A percentile compares a stretch with the other conserved stretches of the same genome.
phyloP scores from a whole-genome alignment of 2,888 invertebrate genomes.

The Pammene aurita region DNA sequence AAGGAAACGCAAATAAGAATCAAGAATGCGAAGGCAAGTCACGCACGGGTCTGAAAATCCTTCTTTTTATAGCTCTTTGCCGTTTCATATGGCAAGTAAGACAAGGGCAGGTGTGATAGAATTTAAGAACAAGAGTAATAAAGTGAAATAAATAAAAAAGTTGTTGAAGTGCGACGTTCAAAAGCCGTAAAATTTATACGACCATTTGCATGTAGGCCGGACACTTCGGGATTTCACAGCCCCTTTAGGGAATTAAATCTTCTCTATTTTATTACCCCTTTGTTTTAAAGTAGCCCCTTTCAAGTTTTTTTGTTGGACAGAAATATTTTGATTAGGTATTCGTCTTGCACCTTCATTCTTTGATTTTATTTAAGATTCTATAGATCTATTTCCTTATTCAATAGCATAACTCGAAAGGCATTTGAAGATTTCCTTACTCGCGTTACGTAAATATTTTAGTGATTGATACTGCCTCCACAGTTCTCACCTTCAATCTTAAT shows the following conservation, averaged over 20 bases:
- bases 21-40: slow-evolving; percentile 35
- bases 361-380: too few relatives aligned
- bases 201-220: slow-evolving; percentile 45
- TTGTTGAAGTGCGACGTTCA: slow-evolving; percentile 42
- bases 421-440: too few relatives aligned
- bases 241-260: slow-evolving; percentile 44
- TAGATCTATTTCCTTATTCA: too few relatives aligned
- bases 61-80: slow-evolving; percentile 36
- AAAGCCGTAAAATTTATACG: slow-evolving; percentile 46
- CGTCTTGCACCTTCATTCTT: too few relatives aligned
- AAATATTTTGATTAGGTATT: neutral
- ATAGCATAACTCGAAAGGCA: too few relatives aligned
- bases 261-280: slow-evolving; percentile 42
- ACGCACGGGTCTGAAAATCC: slow-evolving; percentile 30
- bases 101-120: slow-evolving; percentile 41
- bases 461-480: too few relatives aligned
- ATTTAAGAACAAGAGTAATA: slow-evolving; percentile 42
- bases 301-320: slow-evolving; percentile 12
- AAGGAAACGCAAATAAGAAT: slow-evolving; percentile 30
- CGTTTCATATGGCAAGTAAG: slow-evolving; percentile 36
- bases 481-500: too few relatives aligned
- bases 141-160: slow-evolving; percentile 43
- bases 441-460: too few relatives aligned
- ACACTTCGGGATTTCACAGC: slow-evolving; percentile 44
- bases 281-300: slow-evolving; percentile 35